Percentiles rank a stretch among this genome's conserved stretches.
Evolutionary conservation across 2,888 invertebrate genomes (phyloP).

Genomic region (Napeogenes sylphis): DNA sequence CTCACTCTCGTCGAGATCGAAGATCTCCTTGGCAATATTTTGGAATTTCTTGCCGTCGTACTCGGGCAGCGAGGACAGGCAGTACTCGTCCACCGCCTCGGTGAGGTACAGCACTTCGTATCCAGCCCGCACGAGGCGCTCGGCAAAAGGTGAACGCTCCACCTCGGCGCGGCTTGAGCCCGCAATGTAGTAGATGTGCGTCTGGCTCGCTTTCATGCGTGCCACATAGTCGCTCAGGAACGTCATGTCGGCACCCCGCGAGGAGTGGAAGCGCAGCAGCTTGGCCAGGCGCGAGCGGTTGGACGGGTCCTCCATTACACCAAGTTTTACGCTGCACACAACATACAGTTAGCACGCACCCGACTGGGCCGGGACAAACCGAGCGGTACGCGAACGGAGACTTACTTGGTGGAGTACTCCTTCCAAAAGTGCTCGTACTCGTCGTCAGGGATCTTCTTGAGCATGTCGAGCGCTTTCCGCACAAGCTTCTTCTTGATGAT

Average conservation of each 20-base stretch:
- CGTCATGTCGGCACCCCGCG: constrained; percentile 82
- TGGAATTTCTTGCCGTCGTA: constrained; percentile 99
- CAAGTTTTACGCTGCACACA: constrained; percentile 87
- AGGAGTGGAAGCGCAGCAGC: constrained; percentile 93
- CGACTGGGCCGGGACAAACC: too few species aligned
- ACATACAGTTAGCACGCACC: background rate
- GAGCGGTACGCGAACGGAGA: constrained; percentile 20
- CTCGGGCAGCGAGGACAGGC: constrained; percentile 96
- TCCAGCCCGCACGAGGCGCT: constrained; percentile 93
- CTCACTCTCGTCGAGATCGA: constrained; percentile 86
- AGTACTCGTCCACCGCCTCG: constrained; percentile 99
- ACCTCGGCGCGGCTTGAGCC: constrained; percentile 91
- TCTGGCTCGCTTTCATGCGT: constrained; percentile 97
- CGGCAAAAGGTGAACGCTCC: constrained; percentile 95
- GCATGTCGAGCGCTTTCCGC: constrained; percentile 97
- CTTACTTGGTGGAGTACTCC: constrained; percentile 97
- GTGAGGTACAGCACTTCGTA: constrained; percentile 96
- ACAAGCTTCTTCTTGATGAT: constrained; percentile 99
- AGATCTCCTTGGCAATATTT: constrained; percentile 99
- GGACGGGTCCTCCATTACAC: constrained; percentile 97
- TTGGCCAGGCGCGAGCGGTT: constrained; percentile 98
- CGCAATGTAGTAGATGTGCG: constrained; percentile 97
- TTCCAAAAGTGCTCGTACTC: constrained; percentile 98
- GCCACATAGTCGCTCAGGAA: constrained; percentile 92
- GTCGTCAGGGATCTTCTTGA: constrained; percentile 95